Evolutionary conservation across 1,140 invertebrate species (phyloP).

Genomic region (Acromyrmex heyeri): DNA sequence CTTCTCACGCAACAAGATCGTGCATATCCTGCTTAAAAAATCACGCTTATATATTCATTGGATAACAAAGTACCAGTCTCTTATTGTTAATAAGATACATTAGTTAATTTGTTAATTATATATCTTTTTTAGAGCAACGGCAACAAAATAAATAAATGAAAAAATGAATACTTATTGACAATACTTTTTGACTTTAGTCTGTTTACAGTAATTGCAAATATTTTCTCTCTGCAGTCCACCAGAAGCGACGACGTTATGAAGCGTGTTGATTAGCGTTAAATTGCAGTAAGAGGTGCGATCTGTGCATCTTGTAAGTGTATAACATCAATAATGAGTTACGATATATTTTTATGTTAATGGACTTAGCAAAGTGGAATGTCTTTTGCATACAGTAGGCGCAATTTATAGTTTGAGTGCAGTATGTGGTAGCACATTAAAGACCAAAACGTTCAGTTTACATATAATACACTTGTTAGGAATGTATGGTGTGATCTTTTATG

Average conservation of each 20-base stretch:
- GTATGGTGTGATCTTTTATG: neutral
- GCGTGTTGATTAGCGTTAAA: slow-evolving; percentile 75
- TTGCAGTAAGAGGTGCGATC: slow-evolving; percentile 79
- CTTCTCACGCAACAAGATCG: slow-evolving; percentile 32
- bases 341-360: slow-evolving; percentile 49
- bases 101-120: neutral
- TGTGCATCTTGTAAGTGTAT: slow-evolving; percentile 71
- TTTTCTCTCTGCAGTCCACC: slow-evolving; percentile 43
- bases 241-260: slow-evolving; percentile 56
- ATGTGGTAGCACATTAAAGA: slow-evolving; percentile 55
- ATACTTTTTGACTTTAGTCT: slow-evolving; percentile 3
- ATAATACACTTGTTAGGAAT: slow-evolving; percentile 48
- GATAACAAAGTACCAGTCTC: neutral
- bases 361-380: slow-evolving; percentile 28
- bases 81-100: neutral
- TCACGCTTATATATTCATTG: neutral
- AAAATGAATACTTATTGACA: neutral
- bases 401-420: slow-evolving; percentile 50
- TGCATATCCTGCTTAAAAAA: neutral
- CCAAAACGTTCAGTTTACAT: slow-evolving; percentile 41
- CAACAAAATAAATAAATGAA: neutral
- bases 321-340: slow-evolving; percentile 67
- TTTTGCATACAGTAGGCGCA: slow-evolving; percentile 33
- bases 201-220: neutral
- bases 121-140: neutral